Conservation (phyloP, 1,140 invertebrate genomes). For the Neocloeon triangulifer region DNA sequence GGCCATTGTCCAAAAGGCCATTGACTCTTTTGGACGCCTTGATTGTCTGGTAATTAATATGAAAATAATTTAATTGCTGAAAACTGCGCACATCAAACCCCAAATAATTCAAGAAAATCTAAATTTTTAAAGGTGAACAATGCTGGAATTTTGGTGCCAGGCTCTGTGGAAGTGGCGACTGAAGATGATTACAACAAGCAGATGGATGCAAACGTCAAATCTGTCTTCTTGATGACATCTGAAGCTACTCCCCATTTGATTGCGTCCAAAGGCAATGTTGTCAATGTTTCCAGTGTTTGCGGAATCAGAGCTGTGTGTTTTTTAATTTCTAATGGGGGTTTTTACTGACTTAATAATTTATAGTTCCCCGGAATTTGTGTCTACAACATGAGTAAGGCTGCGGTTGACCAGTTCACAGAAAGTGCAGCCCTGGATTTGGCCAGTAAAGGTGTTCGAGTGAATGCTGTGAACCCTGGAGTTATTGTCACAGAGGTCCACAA, state of each 20-base stretch:
- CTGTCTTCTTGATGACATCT: slow-evolving; percentile 64
- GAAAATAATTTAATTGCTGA: neutral
- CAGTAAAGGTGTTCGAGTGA: slow-evolving; percentile 31
- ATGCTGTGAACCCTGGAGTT: slow-evolving; percentile 35
- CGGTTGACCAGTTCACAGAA: slow-evolving; percentile 40
- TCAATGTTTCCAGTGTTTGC: slow-evolving; percentile 79
- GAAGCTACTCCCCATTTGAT: slow-evolving; percentile 62
- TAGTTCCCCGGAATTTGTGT: slow-evolving; percentile 19
- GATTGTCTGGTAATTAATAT: slow-evolving; percentile 37
- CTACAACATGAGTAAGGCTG: slow-evolving; percentile 41
- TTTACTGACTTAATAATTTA: no score
- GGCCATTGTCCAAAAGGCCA: slow-evolving; percentile 40
- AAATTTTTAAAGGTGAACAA: slow-evolving; percentile 48
- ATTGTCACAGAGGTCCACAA: slow-evolving; percentile 37
- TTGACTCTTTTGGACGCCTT: slow-evolving; percentile 40
- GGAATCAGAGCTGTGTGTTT: slow-evolving; percentile 38
- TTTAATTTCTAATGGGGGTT: no score
- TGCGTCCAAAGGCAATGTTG: slow-evolving; percentile 60
- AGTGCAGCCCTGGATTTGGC: slow-evolving; percentile 29
- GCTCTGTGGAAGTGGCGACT: slow-evolving; percentile 60
- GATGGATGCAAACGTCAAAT: slow-evolving; percentile 66
- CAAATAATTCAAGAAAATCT: no score
- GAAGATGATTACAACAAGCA: slow-evolving; percentile 35
- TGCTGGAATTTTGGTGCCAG: slow-evolving; percentile 63
- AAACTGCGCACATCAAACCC: no score